Base-by-base conservation (phyloP, 2,888 invertebrate genomes). In the Eristalinus aeneus region DNA sequence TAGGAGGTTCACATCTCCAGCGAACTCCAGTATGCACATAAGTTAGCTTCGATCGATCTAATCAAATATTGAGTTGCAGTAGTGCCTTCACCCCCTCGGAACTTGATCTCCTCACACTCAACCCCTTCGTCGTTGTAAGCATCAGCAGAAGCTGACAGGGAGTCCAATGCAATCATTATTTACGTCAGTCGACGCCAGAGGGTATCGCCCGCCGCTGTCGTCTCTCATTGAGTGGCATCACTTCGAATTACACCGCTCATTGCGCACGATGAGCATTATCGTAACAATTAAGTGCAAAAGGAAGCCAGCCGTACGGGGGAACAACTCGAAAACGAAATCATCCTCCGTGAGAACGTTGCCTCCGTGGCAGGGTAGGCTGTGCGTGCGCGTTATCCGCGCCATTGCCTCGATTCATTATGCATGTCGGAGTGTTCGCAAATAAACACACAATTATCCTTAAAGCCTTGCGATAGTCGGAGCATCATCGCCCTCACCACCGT, bases 401-500 rank as follows among this genome's bases (percentile, higher is more conserved):
- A 46, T 16, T 10, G 46, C 2, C 32, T 58, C 54, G 34, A 23
- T 27, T 27, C 58, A 23, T 58, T 64, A 20, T 36, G 9, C 46
- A 11, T 27, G 61, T 20, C 11, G 9, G 2, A 27, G 12, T 11
- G 4, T 22, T 16, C 1, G 12, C 67, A 73, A 61, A 60, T 79
- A 73, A 79, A 79, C 79, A 79, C 72, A 60, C 60, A 67, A 67
- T 79, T 73, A 79, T 67, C 61, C 60, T 65, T 23, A 53, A 23
- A 56, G 77, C 64, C 46, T 22, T 64, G 23, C 16, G 32, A 54
- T 63, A 22, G 10, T 27, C 39, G 27, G 20, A 64, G 20, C 32
- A 60, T 46, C 53, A 58, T 46, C n/a, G 39, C 23, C 76, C 10
- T 64, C 71, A 32, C 58, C 64, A 56, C 39, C 54, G 36, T 56